A percentile compares a stretch with the other conserved stretches of the same genome.
Conservation (phyloP, 2,888 invertebrate genomes). For the Drosophila mimica region DNA sequence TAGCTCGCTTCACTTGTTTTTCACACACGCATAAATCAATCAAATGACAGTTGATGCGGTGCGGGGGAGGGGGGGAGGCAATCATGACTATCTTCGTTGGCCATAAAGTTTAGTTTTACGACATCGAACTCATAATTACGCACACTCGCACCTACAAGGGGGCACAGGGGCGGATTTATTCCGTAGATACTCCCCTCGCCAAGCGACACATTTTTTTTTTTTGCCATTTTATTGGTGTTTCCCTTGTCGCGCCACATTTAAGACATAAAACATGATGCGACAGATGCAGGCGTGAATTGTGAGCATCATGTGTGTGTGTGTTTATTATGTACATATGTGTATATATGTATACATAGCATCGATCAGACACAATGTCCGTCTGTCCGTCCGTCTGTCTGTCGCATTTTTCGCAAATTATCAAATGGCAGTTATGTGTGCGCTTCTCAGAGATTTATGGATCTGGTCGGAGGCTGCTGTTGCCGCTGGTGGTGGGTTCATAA, state of each 20-base stretch:
- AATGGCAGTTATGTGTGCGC: conserved; percentile 35
- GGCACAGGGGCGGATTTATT: conserved; percentile 33
- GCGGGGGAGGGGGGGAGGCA: not conserved
- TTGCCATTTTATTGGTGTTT: conserved; percentile 32
- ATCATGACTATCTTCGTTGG: conserved; percentile 27
- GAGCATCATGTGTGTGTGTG: conserved; percentile 6
- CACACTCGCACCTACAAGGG: conserved; percentile 63
- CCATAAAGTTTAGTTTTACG: conserved; percentile 79
- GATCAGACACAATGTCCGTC: conserved; percentile 40
- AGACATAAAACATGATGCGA: conserved; percentile 33
- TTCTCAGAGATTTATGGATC: conserved; percentile 51
- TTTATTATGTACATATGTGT: not conserved
- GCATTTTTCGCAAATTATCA: conserved; percentile 66
- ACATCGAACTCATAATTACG: conserved; percentile 73
- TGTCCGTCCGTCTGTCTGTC: conserved; percentile 26
- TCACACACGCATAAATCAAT: conserved; percentile 78
- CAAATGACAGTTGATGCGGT: conserved; percentile 31
- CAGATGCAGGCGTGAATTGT: conserved; percentile 75
- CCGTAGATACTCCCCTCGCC: conserved; percentile 1
- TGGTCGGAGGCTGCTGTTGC: not conserved
- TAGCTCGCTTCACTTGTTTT: conserved; percentile 37
- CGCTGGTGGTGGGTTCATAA: conserved; percentile 40
- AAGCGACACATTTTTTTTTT: conserved; percentile 8
- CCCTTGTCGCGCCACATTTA: conserved; percentile 3
- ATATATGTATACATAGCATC: not conserved